Evolutionary conservation across 2,888 invertebrate genomes (phyloP).

Genomic region (Calameuta idolon): DNA sequence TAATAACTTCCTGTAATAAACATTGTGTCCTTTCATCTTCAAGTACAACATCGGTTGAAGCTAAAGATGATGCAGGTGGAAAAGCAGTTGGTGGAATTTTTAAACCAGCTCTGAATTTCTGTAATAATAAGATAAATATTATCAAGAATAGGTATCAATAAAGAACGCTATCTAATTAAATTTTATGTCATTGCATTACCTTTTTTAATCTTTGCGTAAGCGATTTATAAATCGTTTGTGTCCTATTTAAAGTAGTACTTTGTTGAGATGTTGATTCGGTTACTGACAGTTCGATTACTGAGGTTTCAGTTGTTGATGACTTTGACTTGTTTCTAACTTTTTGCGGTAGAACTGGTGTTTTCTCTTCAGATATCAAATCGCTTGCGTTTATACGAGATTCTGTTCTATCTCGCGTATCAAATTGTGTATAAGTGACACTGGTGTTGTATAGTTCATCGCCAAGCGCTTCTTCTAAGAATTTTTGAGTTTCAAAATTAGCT

Average conservation of each 20-base stretch:
- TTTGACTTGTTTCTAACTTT: conserved; percentile 4
- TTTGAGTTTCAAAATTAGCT: conserved; percentile 37
- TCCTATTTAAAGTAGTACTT: conserved; percentile 34
- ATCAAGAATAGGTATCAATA: not conserved
- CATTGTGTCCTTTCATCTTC: conserved; percentile 12
- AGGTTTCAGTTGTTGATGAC: conserved; percentile 11
- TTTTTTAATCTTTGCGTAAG: conserved; percentile 43
- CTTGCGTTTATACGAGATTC: conserved; percentile 32
- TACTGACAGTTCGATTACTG: conserved; percentile 24
- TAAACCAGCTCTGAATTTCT: not conserved
- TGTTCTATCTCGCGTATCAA: conserved; percentile 23
- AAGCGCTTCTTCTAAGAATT: conserved; percentile 44
- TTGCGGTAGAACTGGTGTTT: conserved; percentile 21
- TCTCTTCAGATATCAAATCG: conserved; percentile 38
- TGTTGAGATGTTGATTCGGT: conserved; percentile 14
- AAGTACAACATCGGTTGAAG: not conserved
- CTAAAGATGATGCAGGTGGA: not conserved
- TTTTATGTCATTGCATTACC: conserved; percentile 22
- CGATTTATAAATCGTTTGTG: conserved; percentile 38
- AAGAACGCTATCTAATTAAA: not conserved
- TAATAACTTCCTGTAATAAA: conserved; percentile 41
- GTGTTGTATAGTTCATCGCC: conserved; percentile 43
- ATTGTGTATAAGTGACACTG: conserved; percentile 28
- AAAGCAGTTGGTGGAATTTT: not conserved
- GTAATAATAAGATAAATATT: not conserved